phyloP scores from a whole-genome alignment of 2,113 vertebrate genomes.

The Mustela lutreola region DNA sequence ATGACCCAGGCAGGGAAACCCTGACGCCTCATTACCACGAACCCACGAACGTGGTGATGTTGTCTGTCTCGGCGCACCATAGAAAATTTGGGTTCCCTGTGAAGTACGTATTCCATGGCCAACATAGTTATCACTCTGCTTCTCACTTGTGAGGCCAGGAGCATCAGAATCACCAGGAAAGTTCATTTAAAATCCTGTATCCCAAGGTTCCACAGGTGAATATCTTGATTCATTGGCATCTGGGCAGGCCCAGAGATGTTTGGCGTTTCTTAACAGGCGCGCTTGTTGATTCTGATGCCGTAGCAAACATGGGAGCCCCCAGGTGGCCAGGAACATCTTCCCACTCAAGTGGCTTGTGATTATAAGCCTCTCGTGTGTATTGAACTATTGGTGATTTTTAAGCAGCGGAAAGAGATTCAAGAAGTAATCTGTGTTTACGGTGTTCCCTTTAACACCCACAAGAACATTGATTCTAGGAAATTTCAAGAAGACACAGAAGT shows the following conservation, averaged over 20 bases:
- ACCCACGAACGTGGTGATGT: background rate
- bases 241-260: background rate
- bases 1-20: background rate
- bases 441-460: background rate
- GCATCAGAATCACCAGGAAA: background rate
- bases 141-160: background rate
- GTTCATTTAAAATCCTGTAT: background rate
- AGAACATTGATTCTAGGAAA: background rate
- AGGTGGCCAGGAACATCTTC: background rate
- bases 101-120: accelerated
- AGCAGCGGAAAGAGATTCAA: background rate
- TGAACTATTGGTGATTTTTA: background rate
- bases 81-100: background rate
- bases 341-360: background rate
- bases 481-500: background rate
- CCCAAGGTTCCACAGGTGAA: background rate
- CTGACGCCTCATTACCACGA: background rate
- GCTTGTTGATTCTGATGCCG: background rate
- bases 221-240: background rate
- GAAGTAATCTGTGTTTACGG: background rate
- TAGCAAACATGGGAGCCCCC: background rate
- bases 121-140: background rate
- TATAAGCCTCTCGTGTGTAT: background rate
- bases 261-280: background rate
- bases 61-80: background rate